These are phyloP conservation scores for Heteronetta atricapilla DNA, from an alignment of 2,113 vertebrate species.

Conservation along the genomic window DNA sequence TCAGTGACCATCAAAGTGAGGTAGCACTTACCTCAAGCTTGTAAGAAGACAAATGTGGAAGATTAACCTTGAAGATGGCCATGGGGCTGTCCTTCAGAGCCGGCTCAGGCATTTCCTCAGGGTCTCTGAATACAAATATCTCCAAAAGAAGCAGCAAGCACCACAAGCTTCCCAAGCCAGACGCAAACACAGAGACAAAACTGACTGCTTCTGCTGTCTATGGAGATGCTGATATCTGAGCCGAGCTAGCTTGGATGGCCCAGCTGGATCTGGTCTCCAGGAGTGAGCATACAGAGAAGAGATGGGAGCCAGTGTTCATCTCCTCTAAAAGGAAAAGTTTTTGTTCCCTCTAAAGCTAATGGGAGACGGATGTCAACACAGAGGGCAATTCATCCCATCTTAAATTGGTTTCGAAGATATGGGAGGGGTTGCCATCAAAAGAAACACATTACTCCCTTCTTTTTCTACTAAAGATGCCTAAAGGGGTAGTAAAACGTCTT, in stretches of 20 bases:
- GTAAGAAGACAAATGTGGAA: accelerated
- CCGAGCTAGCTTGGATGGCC: neutral
- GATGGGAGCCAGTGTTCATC: neutral
- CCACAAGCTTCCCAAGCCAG: neutral
- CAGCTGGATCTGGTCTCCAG: neutral
- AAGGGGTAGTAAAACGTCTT: neutral
- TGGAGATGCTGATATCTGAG: neutral
- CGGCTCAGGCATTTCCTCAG: neutral
- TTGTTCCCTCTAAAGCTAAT: neutral
- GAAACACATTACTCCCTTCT: neutral
- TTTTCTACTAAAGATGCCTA: neutral
- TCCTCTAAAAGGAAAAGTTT: neutral
- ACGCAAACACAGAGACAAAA: neutral
- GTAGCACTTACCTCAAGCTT: neutral
- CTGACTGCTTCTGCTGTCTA: neutral
- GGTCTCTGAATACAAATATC: neutral
- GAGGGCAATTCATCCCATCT: neutral
- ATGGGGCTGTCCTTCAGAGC: neutral
- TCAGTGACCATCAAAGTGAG: neutral
- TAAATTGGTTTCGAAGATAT: neutral
- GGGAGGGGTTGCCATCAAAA: neutral
- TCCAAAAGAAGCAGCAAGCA: neutral
- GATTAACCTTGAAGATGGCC: neutral
- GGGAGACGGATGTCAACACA: neutral
- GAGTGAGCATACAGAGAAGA: neutral